Evolutionary conservation across 1,140 invertebrate species (phyloP).

Genomic region (Aphaenogaster rudis): DNA sequence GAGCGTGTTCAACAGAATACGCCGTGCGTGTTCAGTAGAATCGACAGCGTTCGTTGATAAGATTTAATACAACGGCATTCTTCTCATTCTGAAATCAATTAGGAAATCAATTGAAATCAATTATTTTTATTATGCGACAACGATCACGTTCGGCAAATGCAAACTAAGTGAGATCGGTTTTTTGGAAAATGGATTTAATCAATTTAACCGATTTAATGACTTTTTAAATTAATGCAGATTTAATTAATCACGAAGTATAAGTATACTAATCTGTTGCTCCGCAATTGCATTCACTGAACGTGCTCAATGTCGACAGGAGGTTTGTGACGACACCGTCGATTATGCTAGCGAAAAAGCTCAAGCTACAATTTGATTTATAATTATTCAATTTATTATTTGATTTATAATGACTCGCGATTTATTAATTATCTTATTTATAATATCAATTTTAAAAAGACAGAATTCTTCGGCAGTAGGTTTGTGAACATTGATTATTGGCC

Average conservation of each 20-base stretch:
- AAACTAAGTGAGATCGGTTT: neutral
- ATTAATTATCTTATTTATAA: neutral
- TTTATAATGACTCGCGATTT: too few species aligned
- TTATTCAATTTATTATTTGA: too few species aligned
- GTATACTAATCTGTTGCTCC: neutral
- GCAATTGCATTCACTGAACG: neutral
- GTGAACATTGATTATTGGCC: neutral
- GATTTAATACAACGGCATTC: neutral
- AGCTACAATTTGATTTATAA: neutral
- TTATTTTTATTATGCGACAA: neutral
- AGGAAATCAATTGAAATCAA: too few species aligned
- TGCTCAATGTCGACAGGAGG: neutral
- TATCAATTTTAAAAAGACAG: neutral
- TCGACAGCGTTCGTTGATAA: neutral
- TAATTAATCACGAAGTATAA: neutral
- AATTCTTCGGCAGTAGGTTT: neutral
- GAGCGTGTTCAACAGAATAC: neutral
- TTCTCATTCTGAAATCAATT: constrained; percentile 36
- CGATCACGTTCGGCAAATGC: neutral
- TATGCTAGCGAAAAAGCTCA: constrained; percentile 6
- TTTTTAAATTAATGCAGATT: neutral
- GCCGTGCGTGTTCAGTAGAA: neutral
- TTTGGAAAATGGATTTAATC: neutral
- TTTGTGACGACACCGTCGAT: constrained; percentile 13
- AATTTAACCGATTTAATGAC: neutral